A percentile compares a stretch with the other conserved stretches of the same genome.
Evolutionary conservation across 2,797 vertebrate species (phyloP).

Genomic region (Chaetophractus vellerosus): DNA sequence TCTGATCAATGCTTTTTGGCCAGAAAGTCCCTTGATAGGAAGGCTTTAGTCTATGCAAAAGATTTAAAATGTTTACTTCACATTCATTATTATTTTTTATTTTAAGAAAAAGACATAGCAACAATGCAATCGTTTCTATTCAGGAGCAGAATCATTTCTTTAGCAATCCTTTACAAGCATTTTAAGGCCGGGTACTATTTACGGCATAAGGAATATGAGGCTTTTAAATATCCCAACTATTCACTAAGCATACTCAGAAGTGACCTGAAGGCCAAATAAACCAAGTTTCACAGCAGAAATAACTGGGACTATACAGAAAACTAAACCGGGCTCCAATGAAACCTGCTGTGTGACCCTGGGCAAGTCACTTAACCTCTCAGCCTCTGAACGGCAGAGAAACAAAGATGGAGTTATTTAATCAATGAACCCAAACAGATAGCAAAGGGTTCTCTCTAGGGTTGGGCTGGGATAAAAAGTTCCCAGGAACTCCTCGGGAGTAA

Average conservation of each 20-base stretch:
- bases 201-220: background rate
- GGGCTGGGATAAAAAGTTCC: background rate
- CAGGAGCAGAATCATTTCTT: background rate
- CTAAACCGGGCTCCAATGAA: constrained; percentile 29
- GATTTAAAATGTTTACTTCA: background rate
- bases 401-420: background rate
- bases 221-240: constrained; percentile 54
- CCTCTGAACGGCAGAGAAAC: background rate
- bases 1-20: background rate
- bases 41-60: background rate
- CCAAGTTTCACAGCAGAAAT: constrained; percentile 23
- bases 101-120: background rate
- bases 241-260: constrained; percentile 6
- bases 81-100: background rate
- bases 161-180: background rate
- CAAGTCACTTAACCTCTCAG: background rate
- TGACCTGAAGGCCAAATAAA: constrained; percentile 50
- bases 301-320: constrained; percentile 7
- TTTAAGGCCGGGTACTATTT: background rate
- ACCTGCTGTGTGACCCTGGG: background rate
- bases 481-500: background rate
- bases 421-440: background rate
- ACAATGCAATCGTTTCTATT: background rate
- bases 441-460: background rate
- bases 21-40: background rate